Evolutionary conservation across 2,888 invertebrate species (phyloP).

Genomic region (Notodonta dromedarius): DNA sequence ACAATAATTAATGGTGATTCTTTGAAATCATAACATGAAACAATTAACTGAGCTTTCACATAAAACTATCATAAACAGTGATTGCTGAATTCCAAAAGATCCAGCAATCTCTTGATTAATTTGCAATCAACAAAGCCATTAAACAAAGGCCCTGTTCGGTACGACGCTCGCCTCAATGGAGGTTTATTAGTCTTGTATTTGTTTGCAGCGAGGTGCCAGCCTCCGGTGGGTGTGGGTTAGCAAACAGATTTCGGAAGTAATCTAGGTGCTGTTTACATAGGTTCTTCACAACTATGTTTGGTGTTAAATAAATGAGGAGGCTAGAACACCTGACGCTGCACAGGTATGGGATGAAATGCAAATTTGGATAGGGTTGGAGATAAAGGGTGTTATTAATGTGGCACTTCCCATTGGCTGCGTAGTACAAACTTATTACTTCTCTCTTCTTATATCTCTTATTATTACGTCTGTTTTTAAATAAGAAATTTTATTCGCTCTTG

Average conservation of each 20-base stretch:
- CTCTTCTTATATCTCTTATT: too few species aligned
- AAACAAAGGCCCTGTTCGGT: constrained; percentile 42
- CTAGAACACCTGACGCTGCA: neutral
- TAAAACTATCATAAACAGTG: constrained; percentile 5
- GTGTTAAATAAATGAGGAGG: constrained; percentile 15
- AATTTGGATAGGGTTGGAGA: neutral
- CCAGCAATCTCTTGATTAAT: constrained; percentile 34
- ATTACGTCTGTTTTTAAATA: too few species aligned
- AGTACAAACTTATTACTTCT: too few species aligned
- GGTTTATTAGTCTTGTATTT: constrained; percentile 66
- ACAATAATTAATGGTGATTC: neutral
- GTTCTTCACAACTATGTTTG: constrained; percentile 40
- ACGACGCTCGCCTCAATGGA: constrained; percentile 45
- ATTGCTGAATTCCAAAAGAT: constrained; percentile 11
- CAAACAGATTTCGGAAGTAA: constrained; percentile 61
- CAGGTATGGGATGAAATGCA: neutral
- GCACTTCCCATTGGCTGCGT: too few species aligned
- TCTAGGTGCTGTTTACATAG: constrained; percentile 54
- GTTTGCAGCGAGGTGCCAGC: constrained; percentile 42
- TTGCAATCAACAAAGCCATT: constrained; percentile 36
- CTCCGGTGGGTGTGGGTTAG: constrained; percentile 44
- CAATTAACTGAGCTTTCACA: neutral
- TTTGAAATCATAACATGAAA: neutral
- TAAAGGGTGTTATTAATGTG: too few species aligned
- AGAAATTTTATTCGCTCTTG: too few species aligned